Conservation (phyloP, 2,797 vertebrate genomes). For the Gambusia yucatana region DNA sequence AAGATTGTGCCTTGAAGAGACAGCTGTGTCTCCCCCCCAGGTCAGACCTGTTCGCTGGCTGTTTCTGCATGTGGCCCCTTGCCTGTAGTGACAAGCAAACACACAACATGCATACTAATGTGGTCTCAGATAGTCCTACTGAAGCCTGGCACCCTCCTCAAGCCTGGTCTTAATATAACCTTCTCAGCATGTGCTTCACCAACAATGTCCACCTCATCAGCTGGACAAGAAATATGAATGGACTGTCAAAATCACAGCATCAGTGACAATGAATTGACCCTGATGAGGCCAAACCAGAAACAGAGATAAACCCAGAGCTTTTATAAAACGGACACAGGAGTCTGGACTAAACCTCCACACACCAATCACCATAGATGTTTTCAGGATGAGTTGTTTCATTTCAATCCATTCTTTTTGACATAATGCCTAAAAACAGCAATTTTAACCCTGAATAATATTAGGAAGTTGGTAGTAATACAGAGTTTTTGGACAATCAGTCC, state of each 20-base stretch:
- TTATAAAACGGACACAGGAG: neutral
- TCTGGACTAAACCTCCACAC: neutral
- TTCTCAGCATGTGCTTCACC: slow-evolving; percentile 42
- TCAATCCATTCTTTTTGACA: neutral
- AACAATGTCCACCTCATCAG: slow-evolving; percentile 33
- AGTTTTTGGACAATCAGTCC: neutral
- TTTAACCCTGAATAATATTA: neutral
- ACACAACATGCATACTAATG: slow-evolving; percentile 68
- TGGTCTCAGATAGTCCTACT: slow-evolving; percentile 30
- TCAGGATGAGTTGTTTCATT: neutral
- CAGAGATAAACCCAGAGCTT: neutral
- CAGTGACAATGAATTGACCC: neutral
- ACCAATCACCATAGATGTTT: neutral
- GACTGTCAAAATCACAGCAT: slow-evolving; percentile 18
- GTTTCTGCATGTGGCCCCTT: slow-evolving; percentile 27
- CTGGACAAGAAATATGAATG: slow-evolving; percentile 28
- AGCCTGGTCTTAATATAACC: slow-evolving; percentile 61
- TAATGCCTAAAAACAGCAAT: too few species aligned
- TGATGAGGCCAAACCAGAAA: neutral
- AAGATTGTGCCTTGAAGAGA: slow-evolving; percentile 28
- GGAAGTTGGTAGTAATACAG: neutral
- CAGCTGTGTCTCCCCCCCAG: slow-evolving; percentile 33
- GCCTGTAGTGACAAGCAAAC: slow-evolving; percentile 47
- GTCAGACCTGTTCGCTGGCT: slow-evolving; percentile 32
- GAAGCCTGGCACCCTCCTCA: slow-evolving; percentile 39